These are phyloP conservation scores for Eilema sororculum DNA, from an alignment of 2,888 invertebrate species.

Conservation along the genomic window DNA sequence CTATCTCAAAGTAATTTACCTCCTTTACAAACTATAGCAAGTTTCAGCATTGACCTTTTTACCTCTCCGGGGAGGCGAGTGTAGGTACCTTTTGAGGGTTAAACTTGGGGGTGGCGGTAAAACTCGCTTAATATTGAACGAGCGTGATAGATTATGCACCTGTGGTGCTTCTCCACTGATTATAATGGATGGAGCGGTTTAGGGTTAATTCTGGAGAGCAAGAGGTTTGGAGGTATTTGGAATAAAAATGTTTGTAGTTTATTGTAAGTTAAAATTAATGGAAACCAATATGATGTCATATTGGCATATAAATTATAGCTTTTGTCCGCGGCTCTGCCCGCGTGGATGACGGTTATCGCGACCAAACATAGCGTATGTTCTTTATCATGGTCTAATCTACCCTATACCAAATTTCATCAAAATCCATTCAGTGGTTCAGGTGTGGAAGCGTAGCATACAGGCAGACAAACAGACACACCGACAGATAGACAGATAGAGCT, in stretches of 20 bases:
- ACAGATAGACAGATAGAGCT: no score
- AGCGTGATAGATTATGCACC: constrained; percentile 26
- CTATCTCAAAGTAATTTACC: constrained; percentile 18
- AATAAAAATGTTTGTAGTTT: background rate
- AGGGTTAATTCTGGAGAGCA: constrained; percentile 7
- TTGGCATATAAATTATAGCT: no score
- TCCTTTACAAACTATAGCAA: constrained; percentile 40
- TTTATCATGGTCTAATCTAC: no score
- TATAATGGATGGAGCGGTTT: constrained; percentile 22
- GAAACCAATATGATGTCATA: background rate
- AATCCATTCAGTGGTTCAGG: no score
- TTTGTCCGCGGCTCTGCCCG: no score
- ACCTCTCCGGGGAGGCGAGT: constrained; percentile 32
- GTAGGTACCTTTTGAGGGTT: constrained; percentile 35
- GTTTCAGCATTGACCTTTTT: constrained; percentile 36
- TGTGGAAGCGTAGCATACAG: no score
- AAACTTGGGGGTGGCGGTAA: constrained; percentile 23
- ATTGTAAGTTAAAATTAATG: background rate
- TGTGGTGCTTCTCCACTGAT: constrained; percentile 17
- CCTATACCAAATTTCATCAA: no score
- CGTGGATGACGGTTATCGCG: no score
- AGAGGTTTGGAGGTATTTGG: background rate
- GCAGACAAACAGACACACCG: no score
- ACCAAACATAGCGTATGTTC: no score
- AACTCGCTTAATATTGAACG: constrained; percentile 24